A percentile compares a stretch with the other conserved stretches of the same genome.
Conservation (phyloP, 2,888 invertebrate species). For the Metacarcinus magister region DNA sequence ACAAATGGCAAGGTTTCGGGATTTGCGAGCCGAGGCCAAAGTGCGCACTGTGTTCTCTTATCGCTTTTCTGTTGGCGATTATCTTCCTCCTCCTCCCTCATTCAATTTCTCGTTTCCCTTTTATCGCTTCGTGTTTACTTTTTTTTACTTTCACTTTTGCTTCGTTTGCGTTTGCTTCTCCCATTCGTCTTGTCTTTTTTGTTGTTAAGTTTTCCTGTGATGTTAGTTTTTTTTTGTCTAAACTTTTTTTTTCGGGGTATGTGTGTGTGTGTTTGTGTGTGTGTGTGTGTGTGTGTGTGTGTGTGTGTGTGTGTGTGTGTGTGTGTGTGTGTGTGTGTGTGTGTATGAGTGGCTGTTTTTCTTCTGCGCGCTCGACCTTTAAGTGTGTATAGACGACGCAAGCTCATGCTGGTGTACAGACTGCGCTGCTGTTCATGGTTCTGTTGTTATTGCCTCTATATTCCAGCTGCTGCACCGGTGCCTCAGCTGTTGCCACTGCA, state of each 20-base stretch:
- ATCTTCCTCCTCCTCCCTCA: constrained; percentile 39
- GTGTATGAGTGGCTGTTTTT: neutral
- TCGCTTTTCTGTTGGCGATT: constrained; percentile 46
- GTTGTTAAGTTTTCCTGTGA: neutral
- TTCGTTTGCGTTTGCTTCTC: constrained; percentile 41
- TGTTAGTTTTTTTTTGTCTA: neutral
- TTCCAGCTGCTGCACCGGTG: constrained; percentile 51
- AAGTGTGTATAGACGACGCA: constrained; percentile 4
- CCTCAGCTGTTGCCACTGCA: constrained; percentile 51
- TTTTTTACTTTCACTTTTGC: constrained; percentile 31
- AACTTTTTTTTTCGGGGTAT: neutral
- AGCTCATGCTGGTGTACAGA: neutral
- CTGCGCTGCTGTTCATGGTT: constrained; percentile 6
- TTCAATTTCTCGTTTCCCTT: constrained; percentile 46
- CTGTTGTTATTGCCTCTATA: constrained; percentile 49
- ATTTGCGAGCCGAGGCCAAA: constrained; percentile 18
- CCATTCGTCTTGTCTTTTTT: constrained; percentile 26
- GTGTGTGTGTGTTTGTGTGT: neutral
- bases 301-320: constrained; percentile 6
- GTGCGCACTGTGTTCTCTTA: constrained; percentile 37
- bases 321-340: constrained; percentile 14
- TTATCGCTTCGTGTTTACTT: constrained; percentile 43
- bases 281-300: no score
- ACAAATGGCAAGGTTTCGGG: constrained; percentile 46
- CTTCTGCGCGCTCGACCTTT: constrained; percentile 43